Evolutionary conservation across 2,113 vertebrate genomes (phyloP).

Genomic region (Panurus biarmicus): DNA sequence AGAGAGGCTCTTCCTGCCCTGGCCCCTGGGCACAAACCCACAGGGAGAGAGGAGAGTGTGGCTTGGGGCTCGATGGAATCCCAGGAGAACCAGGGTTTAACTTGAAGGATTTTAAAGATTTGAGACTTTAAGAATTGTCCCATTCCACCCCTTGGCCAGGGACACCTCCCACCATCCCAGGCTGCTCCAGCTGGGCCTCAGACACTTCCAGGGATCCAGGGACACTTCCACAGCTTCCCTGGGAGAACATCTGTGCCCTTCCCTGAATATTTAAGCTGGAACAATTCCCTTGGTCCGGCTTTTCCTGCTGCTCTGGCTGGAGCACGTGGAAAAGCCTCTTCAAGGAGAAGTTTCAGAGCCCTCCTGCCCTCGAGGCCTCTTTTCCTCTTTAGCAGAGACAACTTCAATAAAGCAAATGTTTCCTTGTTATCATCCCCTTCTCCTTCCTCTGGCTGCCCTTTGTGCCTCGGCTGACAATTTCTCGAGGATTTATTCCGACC

Average conservation of each 20-base stretch:
- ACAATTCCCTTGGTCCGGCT: background rate
- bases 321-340: fast-evolving
- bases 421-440: background rate
- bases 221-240: background rate
- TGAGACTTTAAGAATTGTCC: fast-evolving
- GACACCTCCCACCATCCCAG: background rate
- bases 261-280: background rate
- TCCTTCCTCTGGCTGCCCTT: background rate
- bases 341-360: background rate
- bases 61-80: background rate
- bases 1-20: no score
- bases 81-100: fast-evolving
- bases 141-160: background rate
- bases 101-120: no score
- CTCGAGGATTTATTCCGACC: background rate
- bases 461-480: background rate
- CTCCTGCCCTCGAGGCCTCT: background rate
- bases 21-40: background rate
- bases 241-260: background rate
- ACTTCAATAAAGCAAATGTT: background rate
- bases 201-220: background rate
- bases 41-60: background rate
- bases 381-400: background rate
- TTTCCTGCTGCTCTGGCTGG: background rate
- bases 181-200: background rate